Evolutionary conservation across 2,888 invertebrate species (phyloP).

Genomic region (Ichneumoninae sp.): DNA sequence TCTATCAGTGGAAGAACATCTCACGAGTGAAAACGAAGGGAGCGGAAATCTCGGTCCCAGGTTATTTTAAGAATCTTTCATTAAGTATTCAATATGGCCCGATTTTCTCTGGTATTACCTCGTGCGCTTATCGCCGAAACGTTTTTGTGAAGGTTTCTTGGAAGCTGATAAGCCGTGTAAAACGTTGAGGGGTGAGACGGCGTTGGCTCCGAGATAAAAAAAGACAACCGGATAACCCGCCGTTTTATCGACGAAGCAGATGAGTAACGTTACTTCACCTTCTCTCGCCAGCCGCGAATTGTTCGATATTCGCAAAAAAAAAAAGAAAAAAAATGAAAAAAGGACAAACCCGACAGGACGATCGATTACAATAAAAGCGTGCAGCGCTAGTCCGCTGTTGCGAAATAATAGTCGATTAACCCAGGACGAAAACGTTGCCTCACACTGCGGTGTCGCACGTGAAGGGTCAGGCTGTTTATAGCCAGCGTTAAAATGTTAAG

Average conservation of each 20-base stretch:
- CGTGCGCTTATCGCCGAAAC: constrained; percentile 45
- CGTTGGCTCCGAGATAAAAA: not conserved
- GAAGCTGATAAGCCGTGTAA: constrained; percentile 28
- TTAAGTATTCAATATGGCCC: constrained; percentile 78
- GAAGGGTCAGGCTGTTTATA: constrained; percentile 61
- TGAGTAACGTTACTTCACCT: constrained; percentile 8
- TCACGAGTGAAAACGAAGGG: constrained; percentile 28
- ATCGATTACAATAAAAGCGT: constrained; percentile 21
- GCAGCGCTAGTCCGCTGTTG: constrained; percentile 23
- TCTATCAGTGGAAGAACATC: constrained; percentile 33
- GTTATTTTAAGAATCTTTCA: constrained; percentile 80
- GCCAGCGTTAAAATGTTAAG: constrained; percentile 61
- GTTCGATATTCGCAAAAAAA: constrained; percentile 7
- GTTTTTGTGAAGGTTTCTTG: constrained; percentile 39
- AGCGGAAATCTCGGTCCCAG: constrained; percentile 53
- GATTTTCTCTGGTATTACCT: constrained; percentile 64
- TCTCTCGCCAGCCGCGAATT: not conserved
- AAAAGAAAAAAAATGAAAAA: not conserved
- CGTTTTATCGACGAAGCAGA: constrained; percentile 19
- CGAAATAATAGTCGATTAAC: constrained; percentile 27
- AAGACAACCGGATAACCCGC: constrained; percentile 4
- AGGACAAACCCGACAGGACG: not conserved
- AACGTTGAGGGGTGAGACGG: not conserved
- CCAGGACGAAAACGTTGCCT: constrained; percentile 23
- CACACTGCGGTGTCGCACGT: constrained; percentile 8